Evolutionary conservation across 2,888 invertebrate species (phyloP).

Genomic region (Drosophila borealis): DNA sequence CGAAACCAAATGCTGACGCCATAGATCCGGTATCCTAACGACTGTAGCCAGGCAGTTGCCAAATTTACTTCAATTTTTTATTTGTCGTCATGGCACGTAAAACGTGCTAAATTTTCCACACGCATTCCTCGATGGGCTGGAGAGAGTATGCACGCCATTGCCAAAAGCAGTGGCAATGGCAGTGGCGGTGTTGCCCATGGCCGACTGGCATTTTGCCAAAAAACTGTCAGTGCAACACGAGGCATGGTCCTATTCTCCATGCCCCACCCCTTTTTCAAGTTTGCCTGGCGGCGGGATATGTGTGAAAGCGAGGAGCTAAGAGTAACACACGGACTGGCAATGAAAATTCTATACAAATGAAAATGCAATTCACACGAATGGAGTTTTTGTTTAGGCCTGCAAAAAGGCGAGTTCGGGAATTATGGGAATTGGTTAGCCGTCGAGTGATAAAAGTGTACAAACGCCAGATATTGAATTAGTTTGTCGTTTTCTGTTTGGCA

Average conservation of each 20-base stretch:
- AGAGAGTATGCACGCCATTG: conserved; percentile 43
- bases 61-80: conserved; percentile 79
- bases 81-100: conserved; percentile 72
- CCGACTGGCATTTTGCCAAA: conserved; percentile 72
- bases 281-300: conserved; percentile 45
- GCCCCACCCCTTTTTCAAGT: conserved; percentile 30
- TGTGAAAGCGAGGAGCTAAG: conserved; percentile 63
- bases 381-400: conserved; percentile 46
- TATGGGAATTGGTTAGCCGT: conserved; percentile 17
- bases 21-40: conserved; percentile 54
- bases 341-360: conserved; percentile 81
- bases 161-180: conserved; percentile 35
- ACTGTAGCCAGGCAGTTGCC: conserved; percentile 72
- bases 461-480: conserved; percentile 75
- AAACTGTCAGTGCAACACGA: conserved; percentile 78
- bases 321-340: conserved; percentile 57
- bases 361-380: conserved; percentile 77
- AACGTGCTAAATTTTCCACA: conserved; percentile 79
- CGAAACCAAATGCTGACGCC: conserved; percentile 64
- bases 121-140: conserved; percentile 65
- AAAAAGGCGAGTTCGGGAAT: conserved; percentile 23
- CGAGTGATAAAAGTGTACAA: conserved; percentile 71
- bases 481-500: conserved; percentile 57
- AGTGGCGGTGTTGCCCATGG: conserved; percentile 38
- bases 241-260: conserved; percentile 42